These are phyloP conservation scores for Meloidogyne exigua DNA, from an alignment of 1,140 invertebrate genomes.

Conservation along the genomic window DNA sequence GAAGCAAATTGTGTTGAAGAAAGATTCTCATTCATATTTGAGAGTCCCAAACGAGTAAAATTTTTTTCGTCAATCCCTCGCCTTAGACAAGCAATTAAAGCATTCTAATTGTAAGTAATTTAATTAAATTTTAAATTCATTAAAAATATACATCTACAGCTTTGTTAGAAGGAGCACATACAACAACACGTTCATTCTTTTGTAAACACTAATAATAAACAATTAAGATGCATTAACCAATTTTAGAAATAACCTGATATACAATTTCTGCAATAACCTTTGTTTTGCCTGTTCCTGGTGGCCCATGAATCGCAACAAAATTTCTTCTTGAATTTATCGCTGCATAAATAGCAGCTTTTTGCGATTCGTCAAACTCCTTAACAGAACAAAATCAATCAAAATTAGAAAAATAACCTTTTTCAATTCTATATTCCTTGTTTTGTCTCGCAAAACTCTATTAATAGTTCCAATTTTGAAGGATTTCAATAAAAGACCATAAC, in stretches of 20 bases:
- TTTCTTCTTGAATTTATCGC: constrained; percentile 25
- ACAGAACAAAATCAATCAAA: constrained; percentile 7
- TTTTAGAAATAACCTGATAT: constrained; percentile 35
- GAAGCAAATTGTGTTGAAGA: background rate
- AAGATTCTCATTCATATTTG: background rate
- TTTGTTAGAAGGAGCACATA: constrained; percentile 35
- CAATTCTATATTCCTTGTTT: background rate
- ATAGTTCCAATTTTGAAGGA: background rate
- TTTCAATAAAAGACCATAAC: constrained; percentile 5
- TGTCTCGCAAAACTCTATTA: background rate
- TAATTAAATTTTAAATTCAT: background rate
- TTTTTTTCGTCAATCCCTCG: background rate
- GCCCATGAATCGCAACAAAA: constrained; percentile 42
- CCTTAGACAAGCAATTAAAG: background rate
- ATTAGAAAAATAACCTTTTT: constrained; percentile 6
- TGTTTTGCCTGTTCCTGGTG: constrained; percentile 47
- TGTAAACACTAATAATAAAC: constrained; percentile 26
- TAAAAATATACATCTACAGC: constrained; percentile 24
- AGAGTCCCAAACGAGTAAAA: background rate
- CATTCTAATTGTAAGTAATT: too few species aligned
- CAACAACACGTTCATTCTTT: constrained; percentile 29
- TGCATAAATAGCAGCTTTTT: constrained; percentile 19
- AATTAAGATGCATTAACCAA: background rate
- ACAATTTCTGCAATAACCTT: constrained; percentile 43
- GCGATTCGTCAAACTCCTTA: constrained; percentile 40